Percentiles rank a stretch among this genome's conserved stretches.
These are phyloP conservation scores for Podotricha telesiphe DNA, from an alignment of 2,888 invertebrate species.

Conservation along the genomic window DNA sequence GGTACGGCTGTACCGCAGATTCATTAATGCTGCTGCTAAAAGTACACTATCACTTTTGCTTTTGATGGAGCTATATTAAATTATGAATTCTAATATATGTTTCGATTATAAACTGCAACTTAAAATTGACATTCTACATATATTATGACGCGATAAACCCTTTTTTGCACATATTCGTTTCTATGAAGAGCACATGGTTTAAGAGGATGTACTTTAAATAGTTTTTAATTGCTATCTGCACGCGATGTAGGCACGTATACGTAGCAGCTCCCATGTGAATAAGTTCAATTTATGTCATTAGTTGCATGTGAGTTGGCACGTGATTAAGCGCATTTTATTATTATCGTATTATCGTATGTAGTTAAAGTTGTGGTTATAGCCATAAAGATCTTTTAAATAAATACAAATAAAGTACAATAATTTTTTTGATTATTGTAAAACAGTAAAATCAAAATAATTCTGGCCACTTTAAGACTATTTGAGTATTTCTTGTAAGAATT, in stretches of 20 bases:
- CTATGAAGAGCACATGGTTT: conserved; percentile 55
- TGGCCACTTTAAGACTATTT: not conserved
- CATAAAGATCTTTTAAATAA: no score
- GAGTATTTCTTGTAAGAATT: not conserved
- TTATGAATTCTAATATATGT: not conserved
- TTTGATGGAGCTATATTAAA: not conserved
- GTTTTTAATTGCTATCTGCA: conserved; percentile 65
- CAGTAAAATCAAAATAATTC: not conserved
- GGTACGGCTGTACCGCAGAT: conserved; percentile 44
- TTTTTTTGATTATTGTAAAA: not conserved
- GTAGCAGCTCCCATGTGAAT: conserved; percentile 54
- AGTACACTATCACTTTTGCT: conserved; percentile 40
- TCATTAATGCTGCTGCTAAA: conserved; percentile 35
- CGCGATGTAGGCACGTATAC: conserved; percentile 65
- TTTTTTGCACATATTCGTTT: not conserved
- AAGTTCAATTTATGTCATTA: conserved; percentile 35
- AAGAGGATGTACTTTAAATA: conserved; percentile 65
- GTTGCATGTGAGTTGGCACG: conserved; percentile 38
- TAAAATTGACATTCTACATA: not conserved
- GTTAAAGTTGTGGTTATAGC: no score
- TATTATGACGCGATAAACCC: not conserved
- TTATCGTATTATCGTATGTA: not conserved
- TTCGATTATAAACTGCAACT: not conserved
- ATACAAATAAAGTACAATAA: not conserved
- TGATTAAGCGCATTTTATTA: conserved; percentile 37